Evolutionary conservation across 2,797 vertebrate genomes (phyloP), one percentile per base, ranked within the genome.

Genomic region (Danio jaintianensis): DNA sequence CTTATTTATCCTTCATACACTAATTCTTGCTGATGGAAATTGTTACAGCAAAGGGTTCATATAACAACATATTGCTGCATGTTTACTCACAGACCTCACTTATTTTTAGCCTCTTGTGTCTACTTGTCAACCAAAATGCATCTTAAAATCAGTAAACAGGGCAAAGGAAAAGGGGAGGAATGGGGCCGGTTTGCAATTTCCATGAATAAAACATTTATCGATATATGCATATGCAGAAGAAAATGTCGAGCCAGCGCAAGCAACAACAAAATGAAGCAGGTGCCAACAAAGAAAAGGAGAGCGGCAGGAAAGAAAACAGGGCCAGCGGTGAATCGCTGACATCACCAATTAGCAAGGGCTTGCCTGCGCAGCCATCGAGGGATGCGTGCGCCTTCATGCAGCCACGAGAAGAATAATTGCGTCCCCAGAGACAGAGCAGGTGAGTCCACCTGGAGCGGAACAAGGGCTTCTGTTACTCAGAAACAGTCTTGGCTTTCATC

Each of bases 161-260:
- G 29, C 29, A 18, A 40, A 36, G 68, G 48, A 22, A 70, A 58
- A 52, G 56, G 50, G 43, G 38, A 78, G 88, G 85, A 88, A 88
- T 45, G 10, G 78, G 72, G 85, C 86, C 84, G 84, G 87, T 90
- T 91, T 84, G 89, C 85, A 82, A 84, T 85, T 81, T 83, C 2
- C 82, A 93, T 93, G 90, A 94, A 94, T 94, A 93, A 94, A 93
- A 93, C 91, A 94, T 95, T 88, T 80, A 53, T 83, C 83, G 87
- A 92, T 93, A 66, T 40, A 91, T 93, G 86, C 90, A 92, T 90
- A 92, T 93, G 90, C 91, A 91, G 92, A 87, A 83, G 82, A 88
- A 77, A 86, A 85, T 86, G 85, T 92, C 84, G 89, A 91, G 88
- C 89, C 92, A 91, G 89, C 86, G 85, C 79, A 92, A 92, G 88